Evolutionary conservation across 2,113 vertebrate species (phyloP).

Genomic region (Hippocampus barbouri): DNA sequence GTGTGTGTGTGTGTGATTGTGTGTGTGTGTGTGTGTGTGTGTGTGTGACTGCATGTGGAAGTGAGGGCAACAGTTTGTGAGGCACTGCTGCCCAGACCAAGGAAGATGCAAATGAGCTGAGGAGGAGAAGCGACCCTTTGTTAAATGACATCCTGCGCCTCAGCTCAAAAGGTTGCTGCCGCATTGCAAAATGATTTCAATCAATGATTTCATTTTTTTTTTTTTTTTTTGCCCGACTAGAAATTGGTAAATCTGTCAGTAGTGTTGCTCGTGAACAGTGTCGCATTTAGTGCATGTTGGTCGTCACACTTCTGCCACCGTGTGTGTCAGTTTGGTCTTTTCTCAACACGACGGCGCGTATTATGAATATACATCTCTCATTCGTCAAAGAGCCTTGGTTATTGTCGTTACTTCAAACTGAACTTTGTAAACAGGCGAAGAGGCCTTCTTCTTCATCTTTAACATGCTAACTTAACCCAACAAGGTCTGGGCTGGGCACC

Average conservation of each 20-base stretch:
- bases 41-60: conserved; percentile 11
- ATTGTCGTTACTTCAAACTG: neutral
- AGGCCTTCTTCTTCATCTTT: neutral
- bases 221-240: too few relatives aligned
- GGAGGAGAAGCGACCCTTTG: conserved; percentile 47
- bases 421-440: neutral
- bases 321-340: too few relatives aligned
- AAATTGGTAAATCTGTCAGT: too few relatives aligned
- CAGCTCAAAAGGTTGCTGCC: conserved; percentile 33
- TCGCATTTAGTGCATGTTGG: too few relatives aligned
- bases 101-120: conserved; percentile 56
- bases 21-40: neutral
- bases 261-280: too few relatives aligned
- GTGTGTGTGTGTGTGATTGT: conserved; percentile 54
- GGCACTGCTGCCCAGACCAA: conserved; percentile 48
- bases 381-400: too few relatives aligned
- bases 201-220: neutral
- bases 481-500: neutral
- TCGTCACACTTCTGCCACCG: too few relatives aligned
- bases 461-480: neutral
- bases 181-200: conserved; percentile 30
- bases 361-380: too few relatives aligned
- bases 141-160: conserved; percentile 42
- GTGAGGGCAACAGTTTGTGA: conserved; percentile 52
- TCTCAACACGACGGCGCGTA: too few relatives aligned